These are phyloP conservation scores for Mirounga angustirostris DNA, from an alignment of 2,113 vertebrate genomes.

Conservation along the genomic window DNA sequence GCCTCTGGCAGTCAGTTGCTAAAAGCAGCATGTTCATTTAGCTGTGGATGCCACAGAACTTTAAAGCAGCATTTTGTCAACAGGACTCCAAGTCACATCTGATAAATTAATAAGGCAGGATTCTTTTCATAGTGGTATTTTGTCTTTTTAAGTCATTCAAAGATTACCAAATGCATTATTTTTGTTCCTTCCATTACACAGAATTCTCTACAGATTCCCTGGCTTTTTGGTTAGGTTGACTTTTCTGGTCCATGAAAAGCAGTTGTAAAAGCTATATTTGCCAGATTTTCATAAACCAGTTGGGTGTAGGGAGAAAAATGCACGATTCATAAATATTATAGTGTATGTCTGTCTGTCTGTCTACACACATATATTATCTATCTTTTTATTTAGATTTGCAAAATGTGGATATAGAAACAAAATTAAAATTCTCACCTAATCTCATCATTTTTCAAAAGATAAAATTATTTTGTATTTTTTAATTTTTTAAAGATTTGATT, in stretches of 20 bases:
- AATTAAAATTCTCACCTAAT: background rate
- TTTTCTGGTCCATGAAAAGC: background rate
- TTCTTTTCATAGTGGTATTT: background rate
- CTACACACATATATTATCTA: background rate
- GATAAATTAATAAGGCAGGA: background rate
- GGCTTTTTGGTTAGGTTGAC: slow-evolving; percentile 37
- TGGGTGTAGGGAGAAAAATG: background rate
- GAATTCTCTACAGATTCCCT: slow-evolving; percentile 47
- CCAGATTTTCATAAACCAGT: slow-evolving; percentile 34
- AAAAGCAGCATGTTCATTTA: slow-evolving; percentile 82
- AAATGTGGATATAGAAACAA: background rate
- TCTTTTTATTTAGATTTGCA: background rate
- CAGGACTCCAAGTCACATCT: background rate
- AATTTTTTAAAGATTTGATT: too few species aligned
- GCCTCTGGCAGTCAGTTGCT: slow-evolving; percentile 74
- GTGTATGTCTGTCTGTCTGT: background rate
- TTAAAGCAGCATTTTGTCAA: background rate
- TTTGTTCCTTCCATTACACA: slow-evolving; percentile 46
- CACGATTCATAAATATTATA: background rate
- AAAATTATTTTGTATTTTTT: background rate
- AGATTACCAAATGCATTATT: background rate
- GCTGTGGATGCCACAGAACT: background rate
- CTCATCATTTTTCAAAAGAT: background rate
- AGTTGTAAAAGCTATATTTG: slow-evolving; percentile 13
- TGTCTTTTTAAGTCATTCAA: slow-evolving; percentile 32